Percentiles rank a stretch among this genome's conserved stretches.
These are phyloP conservation scores for Dendrophyllia cribrosa DNA, from an alignment of 64 coral and sea anemone genomes.

Conservation along the genomic window DNA sequence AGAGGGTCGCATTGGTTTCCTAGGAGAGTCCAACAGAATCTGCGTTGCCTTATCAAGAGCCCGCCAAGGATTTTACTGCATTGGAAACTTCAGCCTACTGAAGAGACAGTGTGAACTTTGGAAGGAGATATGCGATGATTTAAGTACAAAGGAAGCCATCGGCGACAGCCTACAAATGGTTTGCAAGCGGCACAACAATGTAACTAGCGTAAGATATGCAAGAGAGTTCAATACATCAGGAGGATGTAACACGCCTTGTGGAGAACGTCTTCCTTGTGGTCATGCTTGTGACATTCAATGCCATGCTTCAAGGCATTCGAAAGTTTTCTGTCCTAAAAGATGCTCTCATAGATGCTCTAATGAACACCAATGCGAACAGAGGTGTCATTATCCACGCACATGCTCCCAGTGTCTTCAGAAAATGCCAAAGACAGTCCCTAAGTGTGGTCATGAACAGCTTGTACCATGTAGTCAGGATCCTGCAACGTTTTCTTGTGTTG, in stretches of 20 bases:
- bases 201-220: not conserved
- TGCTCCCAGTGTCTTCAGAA: not conserved
- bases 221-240: not conserved
- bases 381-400: not conserved
- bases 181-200: slow-evolving; percentile 24
- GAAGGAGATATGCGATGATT: slow-evolving; percentile 44
- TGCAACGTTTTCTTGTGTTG: not conserved
- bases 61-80: slow-evolving; percentile 59
- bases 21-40: slow-evolving; percentile 65
- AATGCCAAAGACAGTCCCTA: slow-evolving; percentile 11
- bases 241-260: slow-evolving; percentile 12
- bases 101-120: slow-evolving; percentile 10
- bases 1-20: slow-evolving; percentile 77
- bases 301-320: not conserved
- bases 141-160: slow-evolving; percentile 39
- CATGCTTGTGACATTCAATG: slow-evolving; percentile 17
- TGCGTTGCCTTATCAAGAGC: slow-evolving; percentile 62
- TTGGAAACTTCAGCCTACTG: slow-evolving; percentile 52
- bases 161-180: slow-evolving; percentile 23
- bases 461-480: slow-evolving; percentile 28
- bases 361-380: not conserved
- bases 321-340: not conserved
- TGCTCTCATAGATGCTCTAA: not conserved
- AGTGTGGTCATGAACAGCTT: slow-evolving; percentile 42
- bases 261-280: not conserved